Conservation (phyloP, 2,888 invertebrate genomes). For the Metacarcinus magister region DNA sequence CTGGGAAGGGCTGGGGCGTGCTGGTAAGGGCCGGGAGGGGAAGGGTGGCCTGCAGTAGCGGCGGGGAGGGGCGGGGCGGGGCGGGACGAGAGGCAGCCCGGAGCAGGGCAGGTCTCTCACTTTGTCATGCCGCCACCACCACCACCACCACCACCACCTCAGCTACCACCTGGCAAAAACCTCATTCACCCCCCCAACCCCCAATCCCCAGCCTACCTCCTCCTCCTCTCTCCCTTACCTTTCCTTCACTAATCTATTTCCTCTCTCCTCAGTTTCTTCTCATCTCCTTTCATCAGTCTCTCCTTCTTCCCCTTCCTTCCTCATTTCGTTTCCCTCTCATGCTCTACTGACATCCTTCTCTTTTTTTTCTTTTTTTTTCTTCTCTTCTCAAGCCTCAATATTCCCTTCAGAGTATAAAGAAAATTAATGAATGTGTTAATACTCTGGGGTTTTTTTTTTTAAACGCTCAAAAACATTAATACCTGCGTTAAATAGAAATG, state of each 20-base stretch:
- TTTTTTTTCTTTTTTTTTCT: no score
- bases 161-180: constrained; percentile 14
- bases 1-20: not conserved
- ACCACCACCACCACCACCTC: not conserved
- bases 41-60: constrained; percentile 21
- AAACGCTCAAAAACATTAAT: no score
- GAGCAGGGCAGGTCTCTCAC: constrained; percentile 34
- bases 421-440: no score
- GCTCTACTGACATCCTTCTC: not conserved
- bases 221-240: not conserved
- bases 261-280: constrained; percentile 1
- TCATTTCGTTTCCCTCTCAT: not conserved
- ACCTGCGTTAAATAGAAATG: no score
- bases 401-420: no score
- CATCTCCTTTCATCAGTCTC: not conserved
- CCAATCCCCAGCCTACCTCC: not conserved
- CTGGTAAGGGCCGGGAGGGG: not conserved
- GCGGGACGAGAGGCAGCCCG: not conserved
- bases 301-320: not conserved
- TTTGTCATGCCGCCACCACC: constrained; percentile 49
- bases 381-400: no score
- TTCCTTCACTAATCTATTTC: not conserved
- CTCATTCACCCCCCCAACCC: not conserved
- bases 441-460: no score
- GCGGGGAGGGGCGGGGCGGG: not conserved